A percentile compares a stretch with the other conserved stretches of the same genome.
Evolutionary conservation across 2,888 invertebrate species (phyloP).

Genomic region (Drosophila vallismaia): DNA sequence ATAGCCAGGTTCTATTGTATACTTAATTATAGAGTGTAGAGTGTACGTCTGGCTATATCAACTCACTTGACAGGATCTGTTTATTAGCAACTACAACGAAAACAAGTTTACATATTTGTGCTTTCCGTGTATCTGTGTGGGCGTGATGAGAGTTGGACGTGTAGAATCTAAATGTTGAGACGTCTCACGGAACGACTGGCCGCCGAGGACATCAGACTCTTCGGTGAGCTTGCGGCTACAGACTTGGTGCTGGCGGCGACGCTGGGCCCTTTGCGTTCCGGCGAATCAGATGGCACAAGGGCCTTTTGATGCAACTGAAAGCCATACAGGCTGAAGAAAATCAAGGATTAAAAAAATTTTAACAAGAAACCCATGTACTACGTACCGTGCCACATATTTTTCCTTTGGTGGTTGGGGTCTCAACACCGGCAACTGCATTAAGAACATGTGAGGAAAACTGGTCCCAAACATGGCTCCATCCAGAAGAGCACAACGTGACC

Average conservation of each 20-base stretch:
- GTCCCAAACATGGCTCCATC: conserved; percentile 66
- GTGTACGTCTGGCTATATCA: conserved; percentile 30
- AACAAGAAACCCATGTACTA: neutral
- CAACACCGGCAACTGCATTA: conserved; percentile 60
- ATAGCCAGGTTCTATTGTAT: neutral
- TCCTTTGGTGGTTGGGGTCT: conserved; percentile 38
- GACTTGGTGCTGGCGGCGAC: neutral
- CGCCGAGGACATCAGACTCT: neutral
- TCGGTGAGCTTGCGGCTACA: neutral
- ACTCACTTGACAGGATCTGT: conserved; percentile 12
- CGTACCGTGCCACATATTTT: conserved; percentile 62
- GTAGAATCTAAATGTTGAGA: neutral
- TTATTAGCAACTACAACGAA: conserved; percentile 13
- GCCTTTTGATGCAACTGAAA: conserved; percentile 57
- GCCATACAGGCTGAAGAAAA: conserved; percentile 49
- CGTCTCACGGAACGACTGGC: neutral
- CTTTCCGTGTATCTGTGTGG: conserved; percentile 1
- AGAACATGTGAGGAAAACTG: conserved; percentile 67
- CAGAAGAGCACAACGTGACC: conserved; percentile 23
- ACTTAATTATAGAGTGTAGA: neutral
- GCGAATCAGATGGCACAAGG: conserved; percentile 1
- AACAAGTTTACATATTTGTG: conserved; percentile 1
- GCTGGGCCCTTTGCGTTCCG: neutral
- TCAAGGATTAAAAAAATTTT: neutral
- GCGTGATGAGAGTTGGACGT: neutral